phyloP scores from a whole-genome alignment of 2,888 invertebrate genomes.

The Fabriciana adippe region DNA sequence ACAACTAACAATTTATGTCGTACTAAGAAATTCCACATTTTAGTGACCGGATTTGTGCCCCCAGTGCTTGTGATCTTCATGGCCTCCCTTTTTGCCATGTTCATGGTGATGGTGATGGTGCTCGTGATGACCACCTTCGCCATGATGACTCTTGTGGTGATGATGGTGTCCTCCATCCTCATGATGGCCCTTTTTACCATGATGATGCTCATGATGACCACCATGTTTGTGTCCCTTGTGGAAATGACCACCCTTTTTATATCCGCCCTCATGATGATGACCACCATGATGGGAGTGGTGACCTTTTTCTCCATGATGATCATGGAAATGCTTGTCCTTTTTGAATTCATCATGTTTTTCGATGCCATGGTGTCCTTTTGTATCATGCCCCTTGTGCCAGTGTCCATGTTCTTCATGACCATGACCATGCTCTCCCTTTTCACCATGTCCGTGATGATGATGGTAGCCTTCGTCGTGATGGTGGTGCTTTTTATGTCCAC shows the following conservation, averaged over 20 bases:
- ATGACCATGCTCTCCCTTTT: slow-evolving; percentile 84
- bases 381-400: slow-evolving; percentile 91
- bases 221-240: slow-evolving; percentile 90
- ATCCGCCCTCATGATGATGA: slow-evolving; percentile 88
- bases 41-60: slow-evolving; percentile 82
- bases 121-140: slow-evolving; percentile 88
- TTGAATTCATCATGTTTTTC: slow-evolving; percentile 92
- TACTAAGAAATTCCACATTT: slow-evolving; percentile 44
- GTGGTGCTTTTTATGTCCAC: slow-evolving; percentile 84
- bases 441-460: slow-evolving; percentile 83
- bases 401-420: slow-evolving; percentile 83
- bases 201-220: slow-evolving; percentile 88
- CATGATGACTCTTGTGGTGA: slow-evolving; percentile 89
- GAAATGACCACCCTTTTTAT: slow-evolving; percentile 90
- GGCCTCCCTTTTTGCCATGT: slow-evolving; percentile 90
- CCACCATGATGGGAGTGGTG: slow-evolving; percentile 90
- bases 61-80: slow-evolving; percentile 91
- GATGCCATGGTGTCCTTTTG: slow-evolving; percentile 91
- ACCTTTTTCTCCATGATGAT: slow-evolving; percentile 90
- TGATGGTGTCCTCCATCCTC: slow-evolving; percentile 90
- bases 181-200: slow-evolving; percentile 89
- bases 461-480: slow-evolving; percentile 86
- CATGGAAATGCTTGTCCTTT: slow-evolving; percentile 92
- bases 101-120: slow-evolving; percentile 87
- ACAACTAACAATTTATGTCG: slow-evolving; percentile 56